Conservation (phyloP, 2,113 vertebrate species). For the Eidolon helvum region DNA sequence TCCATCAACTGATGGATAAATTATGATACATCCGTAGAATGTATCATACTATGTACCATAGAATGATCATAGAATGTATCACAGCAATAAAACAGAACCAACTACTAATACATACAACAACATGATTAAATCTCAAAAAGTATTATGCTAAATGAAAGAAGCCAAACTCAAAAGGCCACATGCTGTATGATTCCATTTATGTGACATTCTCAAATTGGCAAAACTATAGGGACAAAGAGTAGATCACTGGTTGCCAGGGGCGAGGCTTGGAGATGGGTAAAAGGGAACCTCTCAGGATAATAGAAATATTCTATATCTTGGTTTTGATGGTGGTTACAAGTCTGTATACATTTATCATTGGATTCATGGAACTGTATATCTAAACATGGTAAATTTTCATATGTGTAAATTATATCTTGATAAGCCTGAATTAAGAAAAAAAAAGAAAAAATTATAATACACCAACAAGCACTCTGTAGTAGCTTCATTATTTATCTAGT, state of each 20-base stretch:
- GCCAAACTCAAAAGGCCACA: not conserved
- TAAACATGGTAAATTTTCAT: not conserved
- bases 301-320: not conserved
- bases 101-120: not conserved
- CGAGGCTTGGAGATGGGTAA: not conserved
- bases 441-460: not conserved
- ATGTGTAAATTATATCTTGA: not conserved
- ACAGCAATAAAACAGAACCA: not conserved
- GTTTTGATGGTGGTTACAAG: not conserved
- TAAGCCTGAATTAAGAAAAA: not conserved
- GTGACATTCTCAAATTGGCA: not conserved
- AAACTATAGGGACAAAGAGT: not conserved
- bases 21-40: not conserved
- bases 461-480: not conserved
- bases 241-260: not conserved
- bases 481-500: not conserved
- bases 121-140: not conserved
- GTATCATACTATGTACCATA: not conserved
- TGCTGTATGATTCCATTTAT: not conserved
- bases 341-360: not conserved
- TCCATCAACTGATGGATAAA: not conserved
- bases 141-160: not conserved
- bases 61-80: not conserved
- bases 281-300: not conserved
- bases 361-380: not conserved